Evolutionary conservation across 2,113 vertebrate genomes (phyloP).

Genomic region (Pachycephala philippinensis): DNA sequence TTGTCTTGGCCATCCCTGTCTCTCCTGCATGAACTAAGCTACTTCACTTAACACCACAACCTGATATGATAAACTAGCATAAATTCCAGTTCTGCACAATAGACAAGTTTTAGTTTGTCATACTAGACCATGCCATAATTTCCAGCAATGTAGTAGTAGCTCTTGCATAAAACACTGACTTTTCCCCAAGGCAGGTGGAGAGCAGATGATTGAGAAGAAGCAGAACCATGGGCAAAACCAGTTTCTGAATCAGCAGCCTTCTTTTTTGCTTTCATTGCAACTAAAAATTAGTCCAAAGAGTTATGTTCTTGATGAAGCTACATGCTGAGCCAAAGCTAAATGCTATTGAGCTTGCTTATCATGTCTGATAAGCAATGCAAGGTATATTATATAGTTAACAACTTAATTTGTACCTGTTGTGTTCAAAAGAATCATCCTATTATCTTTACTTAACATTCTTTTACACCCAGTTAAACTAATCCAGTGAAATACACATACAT

Average conservation of each 20-base stretch:
- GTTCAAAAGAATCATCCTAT: slow-evolving; percentile 56
- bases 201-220: neutral
- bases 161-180: neutral
- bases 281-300: neutral
- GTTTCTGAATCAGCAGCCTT: neutral
- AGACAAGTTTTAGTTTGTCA: neutral
- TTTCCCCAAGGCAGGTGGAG: neutral
- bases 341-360: slow-evolving; percentile 46
- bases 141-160: neutral
- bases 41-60: neutral
- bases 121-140: neutral
- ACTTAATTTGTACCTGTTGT: slow-evolving; percentile 58
- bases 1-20: neutral
- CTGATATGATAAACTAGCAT: neutral
- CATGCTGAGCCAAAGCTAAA: slow-evolving; percentile 38
- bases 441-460: slow-evolving; percentile 65
- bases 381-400: slow-evolving; percentile 42
- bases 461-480: slow-evolving; percentile 58
- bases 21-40: neutral
- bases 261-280: neutral
- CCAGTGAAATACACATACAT: slow-evolving; percentile 34
- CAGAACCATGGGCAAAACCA: neutral
- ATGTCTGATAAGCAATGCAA: slow-evolving; percentile 55
- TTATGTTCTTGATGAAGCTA: slow-evolving; percentile 29
- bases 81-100: neutral